Percentiles rank a stretch among this genome's conserved stretches.
Evolutionary conservation across 2,797 vertebrate species (phyloP).

Genomic region (Pseudochirops corinnae): DNA sequence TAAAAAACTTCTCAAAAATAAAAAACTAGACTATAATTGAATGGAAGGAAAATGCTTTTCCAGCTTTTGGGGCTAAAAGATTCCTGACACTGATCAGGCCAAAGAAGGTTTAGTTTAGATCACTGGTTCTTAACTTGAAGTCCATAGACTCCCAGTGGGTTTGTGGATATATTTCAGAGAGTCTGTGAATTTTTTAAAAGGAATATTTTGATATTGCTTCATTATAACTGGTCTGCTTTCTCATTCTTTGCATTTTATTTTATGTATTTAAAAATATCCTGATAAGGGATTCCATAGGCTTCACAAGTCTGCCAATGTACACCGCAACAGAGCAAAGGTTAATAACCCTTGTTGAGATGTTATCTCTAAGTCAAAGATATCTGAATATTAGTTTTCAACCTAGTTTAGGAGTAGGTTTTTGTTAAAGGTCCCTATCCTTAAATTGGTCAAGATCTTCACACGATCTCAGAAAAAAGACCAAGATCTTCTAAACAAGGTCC

Average conservation of each 20-base stretch:
- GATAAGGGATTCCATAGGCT: not conserved
- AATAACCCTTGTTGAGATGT: not conserved
- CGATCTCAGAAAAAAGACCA: not conserved
- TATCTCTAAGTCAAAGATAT: not conserved
- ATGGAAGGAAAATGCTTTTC: not conserved
- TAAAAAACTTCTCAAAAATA: slow-evolving; percentile 5
- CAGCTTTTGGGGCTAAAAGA: slow-evolving; percentile 2
- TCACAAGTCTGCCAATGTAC: not conserved
- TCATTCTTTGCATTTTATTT: not conserved
- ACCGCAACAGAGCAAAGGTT: not conserved
- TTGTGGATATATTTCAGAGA: not conserved
- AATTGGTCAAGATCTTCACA: not conserved
- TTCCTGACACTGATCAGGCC: not conserved
- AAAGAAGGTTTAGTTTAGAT: not conserved
- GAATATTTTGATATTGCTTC: not conserved
- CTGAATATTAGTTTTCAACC: not conserved
- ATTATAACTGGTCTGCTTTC: not conserved
- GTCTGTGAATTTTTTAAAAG: not conserved
- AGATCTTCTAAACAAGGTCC: not conserved
- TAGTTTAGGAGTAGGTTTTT: not conserved
- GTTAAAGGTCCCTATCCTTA: not conserved
- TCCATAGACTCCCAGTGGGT: not conserved
- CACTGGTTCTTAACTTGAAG: not conserved
- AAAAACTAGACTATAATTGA: slow-evolving; percentile 11
- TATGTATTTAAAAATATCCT: not conserved